phyloP scores from a whole-genome alignment of 2,888 invertebrate genomes.

The Geophilus truncorum region DNA sequence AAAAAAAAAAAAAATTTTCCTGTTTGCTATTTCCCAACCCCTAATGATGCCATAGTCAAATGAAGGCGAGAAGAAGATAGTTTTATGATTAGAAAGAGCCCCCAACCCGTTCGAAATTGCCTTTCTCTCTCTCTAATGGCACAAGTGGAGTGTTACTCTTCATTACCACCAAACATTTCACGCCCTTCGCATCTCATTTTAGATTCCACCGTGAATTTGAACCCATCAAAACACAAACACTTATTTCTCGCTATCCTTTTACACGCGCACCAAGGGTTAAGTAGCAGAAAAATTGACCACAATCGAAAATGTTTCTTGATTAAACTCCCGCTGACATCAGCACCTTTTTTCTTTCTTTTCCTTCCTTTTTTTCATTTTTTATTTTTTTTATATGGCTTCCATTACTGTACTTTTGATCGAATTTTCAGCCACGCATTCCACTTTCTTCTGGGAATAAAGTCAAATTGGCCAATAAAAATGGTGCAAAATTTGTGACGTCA shows the following conservation, averaged over 20 bases:
- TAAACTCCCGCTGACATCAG: not conserved
- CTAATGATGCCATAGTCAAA: not conserved
- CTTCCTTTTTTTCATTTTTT: not conserved
- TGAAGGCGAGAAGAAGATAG: not conserved
- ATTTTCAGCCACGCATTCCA: not conserved
- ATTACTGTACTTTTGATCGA: not conserved
- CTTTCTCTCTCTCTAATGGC: conserved; percentile 10
- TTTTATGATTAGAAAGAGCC: conserved; percentile 8
- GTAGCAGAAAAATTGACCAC: not conserved
- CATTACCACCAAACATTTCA: conserved; percentile 5
- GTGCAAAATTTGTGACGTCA: not conserved
- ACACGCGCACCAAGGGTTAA: not conserved
- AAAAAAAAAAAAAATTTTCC: not conserved
- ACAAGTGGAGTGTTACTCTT: conserved; percentile 27
- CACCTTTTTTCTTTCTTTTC: not conserved
- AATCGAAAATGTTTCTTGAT: not conserved
- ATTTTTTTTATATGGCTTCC: not conserved
- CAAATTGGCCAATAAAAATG: not conserved
- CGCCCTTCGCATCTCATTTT: not conserved
- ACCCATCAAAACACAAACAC: not conserved
- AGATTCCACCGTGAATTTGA: not conserved
- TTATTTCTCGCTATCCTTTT: not conserved
- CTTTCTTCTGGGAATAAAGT: not conserved
- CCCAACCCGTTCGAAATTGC: conserved; percentile 8
- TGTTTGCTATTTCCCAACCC: not conserved